Conservation (phyloP, 2,888 invertebrate genomes). For the Nudaria mundana region DNA sequence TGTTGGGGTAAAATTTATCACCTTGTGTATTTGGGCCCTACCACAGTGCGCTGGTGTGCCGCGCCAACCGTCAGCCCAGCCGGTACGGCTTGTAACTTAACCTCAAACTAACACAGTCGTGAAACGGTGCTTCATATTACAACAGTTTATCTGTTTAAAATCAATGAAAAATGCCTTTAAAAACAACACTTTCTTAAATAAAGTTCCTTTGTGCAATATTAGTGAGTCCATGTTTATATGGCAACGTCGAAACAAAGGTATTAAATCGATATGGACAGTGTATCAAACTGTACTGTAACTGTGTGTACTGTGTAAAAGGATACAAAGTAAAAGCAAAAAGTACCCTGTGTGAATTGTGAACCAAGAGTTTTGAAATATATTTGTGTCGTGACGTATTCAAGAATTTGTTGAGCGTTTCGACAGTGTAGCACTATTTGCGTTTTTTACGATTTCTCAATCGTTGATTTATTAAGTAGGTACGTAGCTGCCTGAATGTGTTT, state of each 20-base stretch:
- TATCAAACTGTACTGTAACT: no score
- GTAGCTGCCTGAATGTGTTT: slow-evolving; percentile 43
- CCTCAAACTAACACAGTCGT: slow-evolving; percentile 79
- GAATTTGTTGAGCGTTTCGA: slow-evolving; percentile 37
- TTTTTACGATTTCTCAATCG: slow-evolving; percentile 12
- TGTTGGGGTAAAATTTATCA: slow-evolving; percentile 31
- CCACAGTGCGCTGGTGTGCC: slow-evolving; percentile 59
- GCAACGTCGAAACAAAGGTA: slow-evolving; percentile 28
- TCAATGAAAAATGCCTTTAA: slow-evolving; percentile 22
- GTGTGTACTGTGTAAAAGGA: slow-evolving; percentile 30
- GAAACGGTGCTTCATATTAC: slow-evolving; percentile 70
- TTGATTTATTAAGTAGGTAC: no score
- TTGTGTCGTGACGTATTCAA: slow-evolving; percentile 31
- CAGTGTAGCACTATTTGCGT: slow-evolving; percentile 30
- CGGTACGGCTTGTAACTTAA: slow-evolving; percentile 77
- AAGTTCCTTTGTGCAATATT: slow-evolving; percentile 8
- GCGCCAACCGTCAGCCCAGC: slow-evolving; percentile 57
- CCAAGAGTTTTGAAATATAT: slow-evolving; percentile 12
- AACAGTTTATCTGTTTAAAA: slow-evolving; percentile 57
- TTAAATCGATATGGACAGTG: slow-evolving; percentile 37
- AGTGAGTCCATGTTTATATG: slow-evolving; percentile 14
- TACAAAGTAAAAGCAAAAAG: slow-evolving; percentile 15
- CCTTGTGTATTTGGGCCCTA: slow-evolving; percentile 55
- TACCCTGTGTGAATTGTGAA: slow-evolving; percentile 18
- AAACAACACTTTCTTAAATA: slow-evolving; percentile 11